Percentiles rank a stretch among this genome's conserved stretches.
phyloP scores from a whole-genome alignment of 2,888 invertebrate genomes.

The Rugalucina vietnamica region DNA sequence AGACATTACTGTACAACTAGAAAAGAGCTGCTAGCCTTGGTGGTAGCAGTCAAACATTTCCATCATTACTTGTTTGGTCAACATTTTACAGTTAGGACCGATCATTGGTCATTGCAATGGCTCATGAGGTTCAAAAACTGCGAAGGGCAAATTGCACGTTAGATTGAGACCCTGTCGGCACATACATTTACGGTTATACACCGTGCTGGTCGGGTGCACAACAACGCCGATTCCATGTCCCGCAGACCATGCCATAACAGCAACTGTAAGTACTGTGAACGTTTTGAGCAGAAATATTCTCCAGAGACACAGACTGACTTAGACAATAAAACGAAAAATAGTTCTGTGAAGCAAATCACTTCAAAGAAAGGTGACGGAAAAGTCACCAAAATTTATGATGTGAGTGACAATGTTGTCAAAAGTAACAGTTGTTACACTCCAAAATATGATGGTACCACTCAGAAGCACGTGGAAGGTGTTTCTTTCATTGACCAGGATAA shows the following conservation, averaged over 20 bases:
- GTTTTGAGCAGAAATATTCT: background rate
- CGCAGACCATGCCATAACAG: background rate
- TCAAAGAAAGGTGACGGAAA: no score
- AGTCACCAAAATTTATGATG: no score
- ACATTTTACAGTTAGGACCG: no score
- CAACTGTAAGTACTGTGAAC: background rate
- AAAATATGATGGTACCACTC: conserved; percentile 1
- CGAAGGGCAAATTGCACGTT: background rate
- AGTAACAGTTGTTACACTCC: no score
- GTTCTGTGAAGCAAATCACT: no score
- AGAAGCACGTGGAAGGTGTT: background rate
- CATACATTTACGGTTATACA: background rate
- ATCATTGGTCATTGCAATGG: background rate
- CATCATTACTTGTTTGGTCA: background rate
- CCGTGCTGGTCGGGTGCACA: background rate
- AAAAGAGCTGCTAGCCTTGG: background rate
- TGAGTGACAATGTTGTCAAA: no score
- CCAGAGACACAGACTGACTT: no score
- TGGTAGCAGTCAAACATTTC: background rate
- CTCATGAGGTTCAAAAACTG: background rate
- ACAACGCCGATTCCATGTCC: background rate
- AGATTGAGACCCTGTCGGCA: background rate
- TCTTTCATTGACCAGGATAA: background rate
- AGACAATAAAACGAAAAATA: no score
- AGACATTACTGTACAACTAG: background rate